phyloP scores from a whole-genome alignment of 1,140 invertebrate genomes.

The Sitobion miscanthi region DNA sequence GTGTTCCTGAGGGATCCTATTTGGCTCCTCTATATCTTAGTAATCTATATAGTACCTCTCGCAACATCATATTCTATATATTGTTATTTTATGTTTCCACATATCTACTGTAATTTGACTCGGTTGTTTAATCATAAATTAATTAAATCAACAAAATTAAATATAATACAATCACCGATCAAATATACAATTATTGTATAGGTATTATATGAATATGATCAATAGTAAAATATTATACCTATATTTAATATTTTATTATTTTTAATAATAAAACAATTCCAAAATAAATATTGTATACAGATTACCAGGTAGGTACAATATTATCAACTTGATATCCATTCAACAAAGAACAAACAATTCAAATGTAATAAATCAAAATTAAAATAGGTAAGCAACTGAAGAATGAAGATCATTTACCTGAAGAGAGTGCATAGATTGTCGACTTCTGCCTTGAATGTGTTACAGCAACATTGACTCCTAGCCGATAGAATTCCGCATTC shows the following conservation, averaged over 20 bases:
- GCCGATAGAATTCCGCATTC: background rate
- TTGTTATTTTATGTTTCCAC: no score
- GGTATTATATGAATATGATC: no score
- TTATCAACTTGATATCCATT: background rate
- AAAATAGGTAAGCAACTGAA: background rate
- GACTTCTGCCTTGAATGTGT: background rate
- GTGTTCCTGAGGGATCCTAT: no score
- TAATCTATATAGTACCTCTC: no score
- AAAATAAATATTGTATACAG: background rate
- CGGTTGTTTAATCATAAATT: no score
- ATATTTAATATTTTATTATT: background rate
- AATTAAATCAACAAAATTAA: no score
- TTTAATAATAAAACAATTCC: background rate
- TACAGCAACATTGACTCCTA: background rate
- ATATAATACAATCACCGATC: no score
- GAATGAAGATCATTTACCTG: background rate
- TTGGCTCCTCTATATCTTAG: no score
- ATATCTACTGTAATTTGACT: no score
- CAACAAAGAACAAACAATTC: background rate
- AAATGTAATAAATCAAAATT: background rate
- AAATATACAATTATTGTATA: no score
- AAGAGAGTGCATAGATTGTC: constrained; percentile 43
- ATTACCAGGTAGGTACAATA: background rate
- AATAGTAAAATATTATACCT: no score
- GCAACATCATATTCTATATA: no score